phyloP scores from a whole-genome alignment of 2,797 vertebrate genomes.

The Alouatta caraya region DNA sequence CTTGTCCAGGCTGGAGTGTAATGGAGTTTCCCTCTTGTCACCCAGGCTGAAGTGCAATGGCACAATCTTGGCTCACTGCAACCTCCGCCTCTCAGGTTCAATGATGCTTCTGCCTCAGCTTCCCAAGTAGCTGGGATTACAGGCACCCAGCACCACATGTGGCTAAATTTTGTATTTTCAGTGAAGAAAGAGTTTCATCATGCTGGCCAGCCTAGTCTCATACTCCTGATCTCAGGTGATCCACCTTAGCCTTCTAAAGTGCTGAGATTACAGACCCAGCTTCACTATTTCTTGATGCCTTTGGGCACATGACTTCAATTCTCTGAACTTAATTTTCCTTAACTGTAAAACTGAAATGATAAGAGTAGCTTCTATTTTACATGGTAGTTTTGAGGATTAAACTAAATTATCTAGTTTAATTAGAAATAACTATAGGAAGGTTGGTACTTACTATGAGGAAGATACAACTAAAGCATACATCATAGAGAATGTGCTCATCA shows the following conservation, averaged over 20 bases:
- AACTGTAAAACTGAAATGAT: background rate
- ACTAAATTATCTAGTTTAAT: background rate
- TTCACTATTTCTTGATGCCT: background rate
- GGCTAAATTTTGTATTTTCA: background rate
- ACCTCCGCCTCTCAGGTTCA: background rate
- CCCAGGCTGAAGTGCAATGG: background rate
- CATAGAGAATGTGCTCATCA: background rate
- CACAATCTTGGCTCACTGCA: background rate
- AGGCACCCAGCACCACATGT: background rate
- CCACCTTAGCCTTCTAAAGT: background rate
- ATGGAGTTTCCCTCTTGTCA: background rate
- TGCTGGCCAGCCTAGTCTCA: background rate
- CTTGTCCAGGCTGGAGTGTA: too few species aligned
- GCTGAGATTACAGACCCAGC: background rate
- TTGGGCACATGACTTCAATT: background rate
- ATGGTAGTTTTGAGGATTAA: background rate
- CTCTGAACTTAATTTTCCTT: background rate
- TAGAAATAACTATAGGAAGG: background rate
- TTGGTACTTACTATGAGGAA: background rate
- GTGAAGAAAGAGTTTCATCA: background rate
- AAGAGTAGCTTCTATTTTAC: background rate
- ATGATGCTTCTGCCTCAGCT: background rate
- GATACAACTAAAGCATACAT: background rate
- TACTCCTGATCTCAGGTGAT: background rate
- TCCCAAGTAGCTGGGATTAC: background rate